Evolutionary conservation across 2,888 invertebrate species (phyloP).

Genomic region (Lasiommata megera): DNA sequence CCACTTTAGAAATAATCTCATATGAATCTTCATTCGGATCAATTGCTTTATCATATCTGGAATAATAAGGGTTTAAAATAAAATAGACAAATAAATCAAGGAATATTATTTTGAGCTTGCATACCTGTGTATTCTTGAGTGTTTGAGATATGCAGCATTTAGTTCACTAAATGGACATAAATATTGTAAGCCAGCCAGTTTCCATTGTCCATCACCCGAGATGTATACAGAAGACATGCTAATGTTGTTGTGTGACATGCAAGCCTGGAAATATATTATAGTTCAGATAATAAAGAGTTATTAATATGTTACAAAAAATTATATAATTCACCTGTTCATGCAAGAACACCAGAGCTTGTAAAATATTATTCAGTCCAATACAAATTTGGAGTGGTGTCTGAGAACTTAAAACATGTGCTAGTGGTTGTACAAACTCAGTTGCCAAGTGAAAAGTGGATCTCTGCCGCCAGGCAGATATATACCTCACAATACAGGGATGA

Average conservation of each 20-base stretch:
- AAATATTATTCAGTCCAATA: slow-evolving; percentile 89
- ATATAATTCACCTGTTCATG: slow-evolving; percentile 84
- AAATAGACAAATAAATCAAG: background rate
- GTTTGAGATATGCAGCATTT: slow-evolving; percentile 83
- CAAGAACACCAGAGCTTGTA: slow-evolving; percentile 91
- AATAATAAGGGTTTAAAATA: slow-evolving; percentile 33
- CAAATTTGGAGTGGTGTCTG: slow-evolving; percentile 91
- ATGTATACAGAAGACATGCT: slow-evolving; percentile 90
- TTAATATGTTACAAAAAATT: slow-evolving; percentile 3
- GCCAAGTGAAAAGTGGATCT: slow-evolving; percentile 88
- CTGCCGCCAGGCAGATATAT: slow-evolving; percentile 90
- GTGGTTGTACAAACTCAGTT: slow-evolving; percentile 90
- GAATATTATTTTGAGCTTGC: background rate
- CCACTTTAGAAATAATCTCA: slow-evolving; percentile 82
- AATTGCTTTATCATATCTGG: slow-evolving; percentile 86
- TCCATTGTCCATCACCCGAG: slow-evolving; percentile 92
- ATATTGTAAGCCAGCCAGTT: slow-evolving; percentile 92
- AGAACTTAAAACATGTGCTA: slow-evolving; percentile 83
- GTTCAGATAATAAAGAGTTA: background rate
- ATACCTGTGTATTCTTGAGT: slow-evolving; percentile 82
- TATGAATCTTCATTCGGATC: slow-evolving; percentile 85
- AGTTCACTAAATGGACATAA: slow-evolving; percentile 86
- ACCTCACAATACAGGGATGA: slow-evolving; percentile 92
- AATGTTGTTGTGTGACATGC: slow-evolving; percentile 91
- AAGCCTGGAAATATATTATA: slow-evolving; percentile 73